These are phyloP conservation scores for Steromphala cineraria DNA, from an alignment of 2,888 invertebrate genomes.

Conservation along the genomic window DNA sequence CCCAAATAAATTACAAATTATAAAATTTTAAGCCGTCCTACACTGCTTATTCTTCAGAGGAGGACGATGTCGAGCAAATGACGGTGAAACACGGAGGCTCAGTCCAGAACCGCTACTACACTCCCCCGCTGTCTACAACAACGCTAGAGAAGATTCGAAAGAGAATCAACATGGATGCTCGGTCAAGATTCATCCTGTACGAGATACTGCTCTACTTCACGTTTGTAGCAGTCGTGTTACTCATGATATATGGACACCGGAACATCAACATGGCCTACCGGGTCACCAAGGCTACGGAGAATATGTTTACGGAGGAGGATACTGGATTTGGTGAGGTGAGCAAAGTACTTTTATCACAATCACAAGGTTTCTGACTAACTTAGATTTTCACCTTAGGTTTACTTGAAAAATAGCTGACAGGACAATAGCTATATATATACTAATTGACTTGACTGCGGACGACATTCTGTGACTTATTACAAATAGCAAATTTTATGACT, in stretches of 20 bases:
- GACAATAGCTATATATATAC: too few species aligned
- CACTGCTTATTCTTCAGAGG: background rate
- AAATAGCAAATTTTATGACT: too few species aligned
- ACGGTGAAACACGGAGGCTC: background rate
- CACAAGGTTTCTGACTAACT: too few species aligned
- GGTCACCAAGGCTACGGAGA: slow-evolving; percentile 41
- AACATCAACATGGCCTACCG: slow-evolving; percentile 37
- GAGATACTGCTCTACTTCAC: slow-evolving; percentile 48
- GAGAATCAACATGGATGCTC: slow-evolving; percentile 45
- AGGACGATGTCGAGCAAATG: background rate
- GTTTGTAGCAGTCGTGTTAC: slow-evolving; percentile 46
- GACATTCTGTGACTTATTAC: too few species aligned
- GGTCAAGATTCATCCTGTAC: slow-evolving; percentile 44
- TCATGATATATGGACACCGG: slow-evolving; percentile 51
- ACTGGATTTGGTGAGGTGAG: background rate
- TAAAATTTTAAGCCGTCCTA: too few species aligned
- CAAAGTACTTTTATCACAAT: background rate
- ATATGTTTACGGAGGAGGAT: slow-evolving; percentile 32
- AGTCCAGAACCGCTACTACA: background rate
- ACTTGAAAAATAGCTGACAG: too few species aligned
- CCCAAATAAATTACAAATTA: too few species aligned
- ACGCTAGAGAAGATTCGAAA: slow-evolving; percentile 41
- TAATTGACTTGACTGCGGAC: too few species aligned
- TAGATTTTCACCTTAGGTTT: too few species aligned
- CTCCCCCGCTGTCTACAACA: slow-evolving; percentile 35